phyloP scores from a whole-genome alignment of 2,888 invertebrate species.

The Caradrina clavipalpis region DNA sequence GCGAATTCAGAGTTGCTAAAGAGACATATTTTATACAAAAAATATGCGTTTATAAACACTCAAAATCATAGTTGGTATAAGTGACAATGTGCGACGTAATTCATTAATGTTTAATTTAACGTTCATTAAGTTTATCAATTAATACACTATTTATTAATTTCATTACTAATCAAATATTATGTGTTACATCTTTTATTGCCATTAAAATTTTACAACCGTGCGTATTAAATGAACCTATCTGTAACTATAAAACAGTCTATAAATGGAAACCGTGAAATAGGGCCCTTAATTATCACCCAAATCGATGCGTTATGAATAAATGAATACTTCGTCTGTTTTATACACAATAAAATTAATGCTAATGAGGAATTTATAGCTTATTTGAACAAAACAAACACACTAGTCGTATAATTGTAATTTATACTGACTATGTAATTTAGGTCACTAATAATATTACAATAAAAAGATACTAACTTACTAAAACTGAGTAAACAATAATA shows the following conservation, averaged over 20 bases:
- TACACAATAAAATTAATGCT: slow-evolving; percentile 23
- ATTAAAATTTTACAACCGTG: slow-evolving; percentile 27
- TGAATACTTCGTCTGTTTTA: slow-evolving; percentile 4
- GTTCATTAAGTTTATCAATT: slow-evolving; percentile 5
- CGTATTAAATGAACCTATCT: slow-evolving; percentile 6
- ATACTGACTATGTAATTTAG: slow-evolving; percentile 22
- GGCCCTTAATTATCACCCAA: slow-evolving; percentile 16
- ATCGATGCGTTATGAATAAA: slow-evolving; percentile 27
- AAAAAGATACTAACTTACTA: slow-evolving; percentile 4
- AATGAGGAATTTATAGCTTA: slow-evolving; percentile 36
- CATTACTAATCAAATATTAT: slow-evolving; percentile 18
- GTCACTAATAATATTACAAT: slow-evolving; percentile 9
- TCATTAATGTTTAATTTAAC: not conserved
- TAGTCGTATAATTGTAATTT: slow-evolving; percentile 32
- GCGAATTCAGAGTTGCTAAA: not conserved
- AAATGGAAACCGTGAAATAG: slow-evolving; percentile 13
- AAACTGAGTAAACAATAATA: slow-evolving; percentile 8
- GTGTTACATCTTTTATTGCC: slow-evolving; percentile 22
- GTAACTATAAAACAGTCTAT: slow-evolving; percentile 31
- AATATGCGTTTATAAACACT: not conserved
- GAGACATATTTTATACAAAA: not conserved
- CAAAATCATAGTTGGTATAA: not conserved
- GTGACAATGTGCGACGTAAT: not conserved
- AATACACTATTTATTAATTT: slow-evolving; percentile 22
- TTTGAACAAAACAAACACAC: slow-evolving; percentile 24